Conservation (phyloP, 2,888 invertebrate genomes). For the Blera fallax region DNA sequence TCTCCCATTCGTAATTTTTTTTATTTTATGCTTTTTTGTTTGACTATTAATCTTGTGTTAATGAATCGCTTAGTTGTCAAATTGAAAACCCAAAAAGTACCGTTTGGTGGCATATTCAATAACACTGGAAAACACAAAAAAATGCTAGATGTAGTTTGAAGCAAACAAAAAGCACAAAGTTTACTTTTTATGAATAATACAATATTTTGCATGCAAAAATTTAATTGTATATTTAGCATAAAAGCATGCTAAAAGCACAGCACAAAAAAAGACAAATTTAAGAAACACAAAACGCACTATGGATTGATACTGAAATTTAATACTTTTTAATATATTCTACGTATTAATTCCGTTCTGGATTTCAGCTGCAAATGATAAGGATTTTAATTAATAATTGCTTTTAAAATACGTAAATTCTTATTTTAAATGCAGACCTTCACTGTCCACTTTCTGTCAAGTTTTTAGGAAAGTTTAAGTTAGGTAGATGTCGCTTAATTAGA, state of each 20-base stretch:
- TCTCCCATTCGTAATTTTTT: conserved; percentile 41
- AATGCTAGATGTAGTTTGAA: conserved; percentile 12
- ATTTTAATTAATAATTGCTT: not conserved
- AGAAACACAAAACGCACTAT: conserved; percentile 17
- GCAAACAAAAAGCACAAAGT: not conserved
- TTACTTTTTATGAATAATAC: not conserved
- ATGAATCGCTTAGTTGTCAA: conserved; percentile 16
- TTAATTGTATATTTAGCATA: not conserved
- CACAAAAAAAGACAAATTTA: not conserved
- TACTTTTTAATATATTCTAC: not conserved
- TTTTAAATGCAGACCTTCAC: too few species aligned
- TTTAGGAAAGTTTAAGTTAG: too few species aligned
- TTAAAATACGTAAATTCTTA: too few species aligned
- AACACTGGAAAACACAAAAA: not conserved
- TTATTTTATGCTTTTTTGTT: conserved; percentile 59
- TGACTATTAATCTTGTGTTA: not conserved
- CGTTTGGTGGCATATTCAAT: not conserved
- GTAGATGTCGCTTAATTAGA: too few species aligned
- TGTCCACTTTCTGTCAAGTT: too few species aligned
- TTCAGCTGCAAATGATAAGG: not conserved
- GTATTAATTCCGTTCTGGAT: conserved; percentile 19
- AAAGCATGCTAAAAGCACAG: conserved; percentile 49
- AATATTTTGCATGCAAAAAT: conserved; percentile 14
- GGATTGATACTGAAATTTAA: not conserved
- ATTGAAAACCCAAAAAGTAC: not conserved